Conservation (phyloP, 2,888 invertebrate genomes). For the Protophormia terraenovae region DNA sequence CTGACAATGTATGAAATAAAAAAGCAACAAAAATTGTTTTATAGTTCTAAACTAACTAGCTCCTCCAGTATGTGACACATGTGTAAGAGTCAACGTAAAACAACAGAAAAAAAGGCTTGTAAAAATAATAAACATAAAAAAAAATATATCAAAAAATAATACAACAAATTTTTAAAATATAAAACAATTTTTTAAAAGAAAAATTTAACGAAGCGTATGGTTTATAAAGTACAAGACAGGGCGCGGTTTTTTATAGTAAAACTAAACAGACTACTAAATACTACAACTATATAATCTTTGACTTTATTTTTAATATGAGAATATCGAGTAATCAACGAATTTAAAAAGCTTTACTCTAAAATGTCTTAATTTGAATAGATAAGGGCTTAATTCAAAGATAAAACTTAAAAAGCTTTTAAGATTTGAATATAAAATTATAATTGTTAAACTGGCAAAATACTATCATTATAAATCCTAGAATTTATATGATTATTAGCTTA, state of each 20-base stretch:
- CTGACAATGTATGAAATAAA: constrained; percentile 17
- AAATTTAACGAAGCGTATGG: constrained; percentile 53
- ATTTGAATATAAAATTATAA: too few relatives aligned
- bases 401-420: too few relatives aligned
- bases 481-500: too few relatives aligned
- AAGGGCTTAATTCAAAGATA: too few relatives aligned
- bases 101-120: constrained; percentile 30
- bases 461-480: too few relatives aligned
- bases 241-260: constrained; percentile 46
- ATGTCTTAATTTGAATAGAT: too few relatives aligned
- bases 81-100: constrained; percentile 43
- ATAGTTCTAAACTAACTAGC: constrained; percentile 17
- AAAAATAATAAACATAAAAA: constrained; percentile 28
- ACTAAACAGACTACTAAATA: constrained; percentile 42
- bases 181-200: constrained; percentile 29
- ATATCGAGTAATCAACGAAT: neutral
- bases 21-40: constrained; percentile 37
- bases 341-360: neutral
- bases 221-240: constrained; percentile 53
- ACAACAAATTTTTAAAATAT: neutral
- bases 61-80: constrained; percentile 61
- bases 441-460: too few relatives aligned
- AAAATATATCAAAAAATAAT: neutral
- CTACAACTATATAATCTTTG: constrained; percentile 36
- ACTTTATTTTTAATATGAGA: neutral